phyloP scores from a whole-genome alignment of 2,113 vertebrate genomes.

The Triplophysa siluroides region DNA sequence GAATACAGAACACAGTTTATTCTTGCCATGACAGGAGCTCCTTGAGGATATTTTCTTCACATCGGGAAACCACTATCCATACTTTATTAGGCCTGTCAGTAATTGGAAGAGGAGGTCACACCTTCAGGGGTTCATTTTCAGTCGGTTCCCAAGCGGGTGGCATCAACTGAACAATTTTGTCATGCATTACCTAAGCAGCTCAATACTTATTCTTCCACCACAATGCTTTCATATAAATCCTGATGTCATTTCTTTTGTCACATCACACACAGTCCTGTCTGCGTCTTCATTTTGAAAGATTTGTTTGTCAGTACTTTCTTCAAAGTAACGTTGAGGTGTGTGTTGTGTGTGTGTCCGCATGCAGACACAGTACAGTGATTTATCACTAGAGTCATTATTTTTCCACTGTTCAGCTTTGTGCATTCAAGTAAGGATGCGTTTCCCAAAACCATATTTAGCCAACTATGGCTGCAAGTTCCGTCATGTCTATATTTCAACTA shows the following conservation, averaged over 20 bases:
- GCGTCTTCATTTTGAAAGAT: no score
- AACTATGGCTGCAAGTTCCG: no score
- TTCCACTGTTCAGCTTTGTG: no score
- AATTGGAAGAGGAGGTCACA: conserved; percentile 74
- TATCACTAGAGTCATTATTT: no score
- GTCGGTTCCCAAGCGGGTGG: conserved; percentile 37
- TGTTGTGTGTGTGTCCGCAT: no score
- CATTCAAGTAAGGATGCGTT: no score
- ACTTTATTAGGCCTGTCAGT: conserved; percentile 74
- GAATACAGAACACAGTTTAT: conserved; percentile 19
- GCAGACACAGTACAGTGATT: no score
- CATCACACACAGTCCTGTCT: neutral
- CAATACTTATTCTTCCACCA: neutral
- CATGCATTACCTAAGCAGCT: neutral
- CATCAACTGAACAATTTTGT: neutral
- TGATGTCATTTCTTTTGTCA: neutral
- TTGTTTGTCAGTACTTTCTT: no score
- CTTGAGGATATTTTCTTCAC: conserved; percentile 43
- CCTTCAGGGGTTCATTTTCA: conserved; percentile 59
- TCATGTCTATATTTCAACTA: no score
- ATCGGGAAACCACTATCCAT: conserved; percentile 64
- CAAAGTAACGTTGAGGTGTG: no score
- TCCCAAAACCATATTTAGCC: no score
- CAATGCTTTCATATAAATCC: neutral
- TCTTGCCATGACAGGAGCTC: conserved; percentile 18